Evolutionary conservation across 2,113 vertebrate genomes (phyloP).

Genomic region (Poeciliopsis turrubarensis): DNA sequence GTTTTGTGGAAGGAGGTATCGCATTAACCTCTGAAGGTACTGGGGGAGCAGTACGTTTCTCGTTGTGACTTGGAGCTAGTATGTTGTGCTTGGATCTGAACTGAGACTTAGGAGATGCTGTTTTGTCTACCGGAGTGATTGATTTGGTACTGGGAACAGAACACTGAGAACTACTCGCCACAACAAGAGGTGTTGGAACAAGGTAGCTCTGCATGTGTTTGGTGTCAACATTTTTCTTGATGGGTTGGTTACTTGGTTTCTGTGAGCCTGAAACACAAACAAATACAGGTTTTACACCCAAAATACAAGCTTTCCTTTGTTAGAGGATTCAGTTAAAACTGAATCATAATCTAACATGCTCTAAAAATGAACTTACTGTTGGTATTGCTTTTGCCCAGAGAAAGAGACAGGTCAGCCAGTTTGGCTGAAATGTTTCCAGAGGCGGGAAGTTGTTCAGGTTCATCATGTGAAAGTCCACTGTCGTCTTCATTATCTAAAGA

Average conservation of each 20-base stretch:
- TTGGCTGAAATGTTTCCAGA: slow-evolving; percentile 56
- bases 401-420: slow-evolving; percentile 66
- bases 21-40: slow-evolving; percentile 53
- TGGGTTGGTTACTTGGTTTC: slow-evolving; percentile 22
- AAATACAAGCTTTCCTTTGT: background rate
- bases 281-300: background rate
- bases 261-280: slow-evolving; percentile 68
- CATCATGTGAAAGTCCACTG: slow-evolving; percentile 82
- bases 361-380: slow-evolving; percentile 57
- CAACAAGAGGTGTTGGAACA: slow-evolving; percentile 69
- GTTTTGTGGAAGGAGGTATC: slow-evolving; percentile 51
- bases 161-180: slow-evolving; percentile 53
- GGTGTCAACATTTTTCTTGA: slow-evolving; percentile 12
- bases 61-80: slow-evolving; percentile 8
- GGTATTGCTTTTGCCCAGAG: slow-evolving; percentile 55
- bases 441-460: slow-evolving; percentile 61
- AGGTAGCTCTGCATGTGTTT: slow-evolving; percentile 47
- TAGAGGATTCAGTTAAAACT: background rate
- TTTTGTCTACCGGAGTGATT: slow-evolving; percentile 10
- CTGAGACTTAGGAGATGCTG: slow-evolving; percentile 15
- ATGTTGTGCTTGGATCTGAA: slow-evolving; percentile 11
- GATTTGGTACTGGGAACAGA: slow-evolving; percentile 59
- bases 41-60: slow-evolving; percentile 8
- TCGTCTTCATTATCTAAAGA: slow-evolving; percentile 88
- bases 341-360: slow-evolving; percentile 5